phyloP scores from a whole-genome alignment of 2,888 invertebrate genomes.

The Axea sp. region DNA sequence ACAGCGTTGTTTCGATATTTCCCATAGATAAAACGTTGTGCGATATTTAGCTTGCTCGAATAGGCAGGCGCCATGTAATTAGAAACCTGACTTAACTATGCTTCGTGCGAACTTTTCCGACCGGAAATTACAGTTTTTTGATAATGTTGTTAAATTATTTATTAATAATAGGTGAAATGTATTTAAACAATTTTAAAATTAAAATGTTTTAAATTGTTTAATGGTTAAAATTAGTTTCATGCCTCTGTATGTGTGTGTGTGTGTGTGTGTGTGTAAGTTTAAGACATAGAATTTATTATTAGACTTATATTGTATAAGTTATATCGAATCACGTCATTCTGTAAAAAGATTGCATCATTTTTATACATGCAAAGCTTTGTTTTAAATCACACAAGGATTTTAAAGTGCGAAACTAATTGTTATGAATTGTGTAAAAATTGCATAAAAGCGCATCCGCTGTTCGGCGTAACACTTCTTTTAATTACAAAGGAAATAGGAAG shows the following conservation, averaged over 20 bases:
- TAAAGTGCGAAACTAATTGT: no score
- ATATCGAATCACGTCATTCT: no score
- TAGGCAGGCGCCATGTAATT: slow-evolving; percentile 35
- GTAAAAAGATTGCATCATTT: no score
- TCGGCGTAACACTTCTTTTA: not conserved
- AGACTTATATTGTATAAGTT: no score
- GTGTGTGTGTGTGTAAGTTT: no score
- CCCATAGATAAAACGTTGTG: slow-evolving; percentile 13
- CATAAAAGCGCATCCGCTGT: not conserved
- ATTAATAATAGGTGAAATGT: not conserved
- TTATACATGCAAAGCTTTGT: no score
- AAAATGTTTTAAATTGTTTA: no score
- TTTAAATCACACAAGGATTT: no score
- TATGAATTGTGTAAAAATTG: not conserved
- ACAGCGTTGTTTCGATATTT: slow-evolving; percentile 31
- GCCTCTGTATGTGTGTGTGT: no score
- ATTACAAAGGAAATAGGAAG: slow-evolving; percentile 6
- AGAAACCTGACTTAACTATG: slow-evolving; percentile 26
- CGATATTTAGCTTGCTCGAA: slow-evolving; percentile 25
- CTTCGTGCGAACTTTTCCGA: not conserved
- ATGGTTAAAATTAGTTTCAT: no score
- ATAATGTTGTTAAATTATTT: not conserved
- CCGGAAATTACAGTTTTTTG: not conserved
- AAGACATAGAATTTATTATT: no score
- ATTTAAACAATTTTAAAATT: no score